Evolutionary conservation across 2,888 invertebrate genomes (phyloP), one percentile per base, ranked within the genome.

Genomic region (Andrena dorsata): DNA sequence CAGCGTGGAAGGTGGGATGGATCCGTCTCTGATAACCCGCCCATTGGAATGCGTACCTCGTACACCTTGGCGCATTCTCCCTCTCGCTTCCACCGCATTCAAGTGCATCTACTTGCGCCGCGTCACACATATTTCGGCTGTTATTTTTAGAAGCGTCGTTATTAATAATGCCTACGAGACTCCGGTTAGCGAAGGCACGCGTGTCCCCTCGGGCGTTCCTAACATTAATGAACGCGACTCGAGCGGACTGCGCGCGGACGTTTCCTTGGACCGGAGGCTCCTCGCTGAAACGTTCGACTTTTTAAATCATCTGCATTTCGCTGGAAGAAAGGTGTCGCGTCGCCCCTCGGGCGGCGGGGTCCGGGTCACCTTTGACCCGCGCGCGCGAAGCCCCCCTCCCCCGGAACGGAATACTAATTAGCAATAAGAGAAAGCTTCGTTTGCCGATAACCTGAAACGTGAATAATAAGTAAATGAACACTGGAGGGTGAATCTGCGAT

Each of bases 11-110:
- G 92, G 92, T 91, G 91, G 92, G 92, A 92, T 91, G 92, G 92
- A 92, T 93, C 89, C 90, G 90, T 90, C 92, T 91, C 92, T 93
- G 93, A 93, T 93, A 93, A 93, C 91, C 92, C 92, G 92, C 91
- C 91, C 92, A 91, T 91, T 83, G 93, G 93, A 92, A 93, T 93
- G 93, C 90, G 88, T 90, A 90, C 92, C 90, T 89, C 91, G 91
- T 91, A 90, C 92, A 90, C 90, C 91, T 92, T 90, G 89, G 91
- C 88, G 85, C 87, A 89, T 91, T 89, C 88, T 82, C 86, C 84
- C 87, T 87, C 89, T 89, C 85, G 85, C 74, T 86, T 84, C 88
- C 76, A 82, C 84, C 72, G 83, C 79, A 82, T 79, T 82, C 81
- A 76, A 86, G 77, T 88, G 86, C 85, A 86, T 88, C 87, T 83